Percentiles rank a stretch among this genome's conserved stretches.
Evolutionary conservation across 2,888 invertebrate genomes (phyloP).

Genomic region (Perizoma affinitatum): DNA sequence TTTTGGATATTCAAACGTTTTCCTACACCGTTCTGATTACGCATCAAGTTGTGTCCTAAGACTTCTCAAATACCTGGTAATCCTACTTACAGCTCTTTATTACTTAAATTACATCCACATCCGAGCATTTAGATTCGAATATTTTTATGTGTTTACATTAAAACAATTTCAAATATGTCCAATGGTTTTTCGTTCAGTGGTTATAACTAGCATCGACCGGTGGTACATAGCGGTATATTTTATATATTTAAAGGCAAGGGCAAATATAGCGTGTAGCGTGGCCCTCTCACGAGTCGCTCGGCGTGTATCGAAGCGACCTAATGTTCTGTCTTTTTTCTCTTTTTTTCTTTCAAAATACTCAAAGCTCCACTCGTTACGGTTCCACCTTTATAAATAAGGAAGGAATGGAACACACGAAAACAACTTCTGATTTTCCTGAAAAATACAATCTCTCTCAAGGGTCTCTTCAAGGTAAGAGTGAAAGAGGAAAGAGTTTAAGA

Average conservation of each 20-base stretch:
- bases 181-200: constrained; percentile 29
- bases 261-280: constrained; percentile 1
- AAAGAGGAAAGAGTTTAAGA: too few species aligned
- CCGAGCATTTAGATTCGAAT: constrained; percentile 48
- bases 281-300: neutral
- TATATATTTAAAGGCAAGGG: neutral
- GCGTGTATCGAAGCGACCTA: too few species aligned
- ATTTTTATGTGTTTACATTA: constrained; percentile 45
- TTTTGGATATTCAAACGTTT: too few species aligned
- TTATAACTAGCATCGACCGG: constrained; percentile 20
- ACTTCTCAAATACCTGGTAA: constrained; percentile 16
- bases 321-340: too few species aligned
- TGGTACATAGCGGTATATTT: neutral
- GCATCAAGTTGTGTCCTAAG: neutral
- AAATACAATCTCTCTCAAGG: too few species aligned
- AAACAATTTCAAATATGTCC: constrained; percentile 37
- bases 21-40: too few species aligned
- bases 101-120: constrained; percentile 47
- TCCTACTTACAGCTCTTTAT: constrained; percentile 42
- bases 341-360: too few species aligned
- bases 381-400: too few species aligned
- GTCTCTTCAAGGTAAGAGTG: too few species aligned
- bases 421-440: too few species aligned
- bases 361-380: too few species aligned
- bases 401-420: too few species aligned